Base-by-base conservation (phyloP, 2,113 vertebrate genomes). In the Cyanoramphus novaezelandiae region DNA sequence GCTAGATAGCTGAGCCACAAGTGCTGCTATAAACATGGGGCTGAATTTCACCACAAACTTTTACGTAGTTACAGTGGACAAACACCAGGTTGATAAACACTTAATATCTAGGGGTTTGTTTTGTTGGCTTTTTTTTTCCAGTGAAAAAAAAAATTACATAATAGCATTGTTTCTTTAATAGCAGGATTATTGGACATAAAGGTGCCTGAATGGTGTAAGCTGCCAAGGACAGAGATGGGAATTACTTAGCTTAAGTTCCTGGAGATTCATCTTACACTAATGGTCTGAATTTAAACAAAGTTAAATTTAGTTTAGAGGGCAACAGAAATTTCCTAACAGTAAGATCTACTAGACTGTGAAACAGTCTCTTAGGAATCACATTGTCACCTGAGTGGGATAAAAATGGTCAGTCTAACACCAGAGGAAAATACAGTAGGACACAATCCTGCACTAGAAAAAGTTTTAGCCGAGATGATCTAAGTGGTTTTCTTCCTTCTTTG, bases 31-130 rank as follows among this genome's bases (percentile, higher is more conserved):
- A 89, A 94, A 86, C 68, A 83, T 0, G 0, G 37, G 10, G 12
- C 16, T 80, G n/a, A 90, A 92, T 88, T 90, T 82, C 49, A 94
- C 70, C 49, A 82, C 19, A 55, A 81, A 62, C 24, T 88, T 89
- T 39, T 85, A 64, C 25, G 19, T 12, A n/a, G 19, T 52, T 88
- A 74, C 17, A 67, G 27, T 47, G 57, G 52, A 78, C 90, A 88
- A 94, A 63, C 8, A 50, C 3, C 31, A 70, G 28, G 23, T 0
- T 86, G 55, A 82, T 50, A 50, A 88, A 67, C 8, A 59, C 6
- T 64, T 11, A 76, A 13, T 59, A 63, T 76, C 85, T 15, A 21
- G 10, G 17, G 17, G 12, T 5, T 7, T n/a, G 49, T 29, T 60
- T 41, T 44, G 7, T 0, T 0, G 39, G 39, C 39, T 39, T 0